These are phyloP conservation scores for Porphyrio hochstetteri DNA, from an alignment of 2,113 vertebrate genomes.

Conservation along the genomic window DNA sequence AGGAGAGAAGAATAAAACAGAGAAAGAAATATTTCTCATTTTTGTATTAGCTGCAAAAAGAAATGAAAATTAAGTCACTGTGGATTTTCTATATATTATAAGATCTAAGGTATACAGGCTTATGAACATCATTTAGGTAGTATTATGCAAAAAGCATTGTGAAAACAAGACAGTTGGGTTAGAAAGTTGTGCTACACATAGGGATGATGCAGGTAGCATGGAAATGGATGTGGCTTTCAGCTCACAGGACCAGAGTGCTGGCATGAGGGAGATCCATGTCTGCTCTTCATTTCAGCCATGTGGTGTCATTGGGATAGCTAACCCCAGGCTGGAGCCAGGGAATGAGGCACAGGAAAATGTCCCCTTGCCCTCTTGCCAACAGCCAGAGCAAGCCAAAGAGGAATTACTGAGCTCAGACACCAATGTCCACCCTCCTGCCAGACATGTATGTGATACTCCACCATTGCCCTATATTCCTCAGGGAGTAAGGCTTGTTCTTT, in stretches of 20 bases:
- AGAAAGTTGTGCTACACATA: fast-evolving
- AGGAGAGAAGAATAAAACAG: not conserved
- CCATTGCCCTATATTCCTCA: not conserved
- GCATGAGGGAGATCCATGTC: not conserved
- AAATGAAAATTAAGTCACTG: not conserved
- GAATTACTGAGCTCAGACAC: not conserved
- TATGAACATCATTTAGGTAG: not conserved
- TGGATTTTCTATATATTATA: not conserved
- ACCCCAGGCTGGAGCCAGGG: not conserved
- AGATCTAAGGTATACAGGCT: not conserved
- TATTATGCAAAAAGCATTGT: not conserved
- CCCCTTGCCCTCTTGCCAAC: not conserved
- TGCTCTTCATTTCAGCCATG: not conserved
- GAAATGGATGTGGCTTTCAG: not conserved
- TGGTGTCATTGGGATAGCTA: not conserved
- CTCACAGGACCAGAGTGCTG: not conserved
- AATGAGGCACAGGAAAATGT: not conserved
- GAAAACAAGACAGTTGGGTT: not conserved
- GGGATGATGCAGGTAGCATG: not conserved
- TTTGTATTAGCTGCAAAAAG: not conserved
- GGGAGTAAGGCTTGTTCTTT: not conserved
- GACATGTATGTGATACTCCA: fast-evolving
- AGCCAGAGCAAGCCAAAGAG: not conserved
- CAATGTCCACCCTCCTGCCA: not conserved
- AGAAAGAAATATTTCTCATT: not conserved